These are phyloP conservation scores for Machimus rusticus DNA, from an alignment of 2,888 invertebrate genomes.

Conservation along the genomic window DNA sequence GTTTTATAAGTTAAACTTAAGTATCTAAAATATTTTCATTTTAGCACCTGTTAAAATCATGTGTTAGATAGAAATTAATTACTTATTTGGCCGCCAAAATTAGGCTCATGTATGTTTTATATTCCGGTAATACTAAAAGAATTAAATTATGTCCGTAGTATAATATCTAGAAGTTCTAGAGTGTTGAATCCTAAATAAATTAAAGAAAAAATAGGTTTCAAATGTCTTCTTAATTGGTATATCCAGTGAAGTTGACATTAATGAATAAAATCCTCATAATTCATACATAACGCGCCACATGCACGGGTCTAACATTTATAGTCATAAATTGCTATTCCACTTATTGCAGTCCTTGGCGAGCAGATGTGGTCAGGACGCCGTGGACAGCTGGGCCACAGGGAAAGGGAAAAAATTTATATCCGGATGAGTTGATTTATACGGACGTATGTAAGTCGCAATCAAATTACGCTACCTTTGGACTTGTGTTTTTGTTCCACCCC, in stretches of 20 bases:
- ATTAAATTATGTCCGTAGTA: too few relatives aligned
- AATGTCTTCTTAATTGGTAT: background rate
- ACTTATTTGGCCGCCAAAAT: too few relatives aligned
- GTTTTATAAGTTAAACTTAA: too few relatives aligned
- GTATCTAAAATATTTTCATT: too few relatives aligned
- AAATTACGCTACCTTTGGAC: conserved; percentile 5
- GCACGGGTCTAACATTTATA: conserved; percentile 2
- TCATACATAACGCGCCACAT: conserved; percentile 12
- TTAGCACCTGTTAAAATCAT: too few relatives aligned
- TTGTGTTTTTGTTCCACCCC: background rate
- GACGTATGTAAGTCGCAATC: conserved; percentile 20
- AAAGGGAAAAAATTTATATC: background rate
- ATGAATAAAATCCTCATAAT: conserved; percentile 23
- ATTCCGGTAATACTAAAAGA: too few relatives aligned
- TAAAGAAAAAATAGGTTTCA: background rate
- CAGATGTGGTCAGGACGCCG: background rate
- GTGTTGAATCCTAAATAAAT: background rate
- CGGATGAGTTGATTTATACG: conserved; percentile 25
- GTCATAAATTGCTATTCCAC: conserved; percentile 4
- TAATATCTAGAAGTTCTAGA: too few relatives aligned
- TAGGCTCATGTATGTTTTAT: too few relatives aligned
- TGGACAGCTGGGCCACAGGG: background rate
- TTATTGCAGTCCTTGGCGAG: background rate
- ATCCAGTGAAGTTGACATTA: background rate
- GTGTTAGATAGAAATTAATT: too few relatives aligned